A percentile compares a stretch with the other conserved stretches of the same genome.
These are phyloP conservation scores for Helogale parvula DNA, from an alignment of 2,113 vertebrate genomes.

Conservation along the genomic window DNA sequence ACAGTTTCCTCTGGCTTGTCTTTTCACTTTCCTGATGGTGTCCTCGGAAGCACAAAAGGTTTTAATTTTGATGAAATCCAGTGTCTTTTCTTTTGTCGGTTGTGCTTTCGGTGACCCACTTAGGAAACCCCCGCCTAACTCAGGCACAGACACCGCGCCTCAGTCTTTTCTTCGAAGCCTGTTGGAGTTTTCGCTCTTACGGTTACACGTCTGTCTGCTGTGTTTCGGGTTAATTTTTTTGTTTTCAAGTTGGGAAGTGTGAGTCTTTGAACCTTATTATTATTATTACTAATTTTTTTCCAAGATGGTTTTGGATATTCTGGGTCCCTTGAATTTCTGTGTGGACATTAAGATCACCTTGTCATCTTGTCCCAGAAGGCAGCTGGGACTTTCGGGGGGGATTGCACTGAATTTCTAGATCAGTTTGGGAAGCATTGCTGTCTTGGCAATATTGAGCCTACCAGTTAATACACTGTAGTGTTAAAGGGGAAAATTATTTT, in stretches of 20 bases:
- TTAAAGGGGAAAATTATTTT: constrained; percentile 35
- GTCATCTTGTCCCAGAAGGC: not conserved
- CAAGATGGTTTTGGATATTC: not conserved
- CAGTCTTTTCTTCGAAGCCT: not conserved
- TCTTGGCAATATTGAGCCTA: not conserved
- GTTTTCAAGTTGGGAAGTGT: constrained; percentile 5
- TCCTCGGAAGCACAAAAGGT: constrained; percentile 2
- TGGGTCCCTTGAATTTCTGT: not conserved
- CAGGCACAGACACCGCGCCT: not conserved
- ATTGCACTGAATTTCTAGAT: not conserved
- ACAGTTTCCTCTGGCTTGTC: not conserved
- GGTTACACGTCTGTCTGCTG: not conserved
- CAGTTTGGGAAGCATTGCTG: not conserved
- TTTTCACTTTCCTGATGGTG: not conserved
- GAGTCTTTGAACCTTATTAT: not conserved
- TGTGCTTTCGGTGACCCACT: not conserved
- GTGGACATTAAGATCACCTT: not conserved
- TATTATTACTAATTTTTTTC: not conserved
- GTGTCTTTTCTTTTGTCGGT: not conserved
- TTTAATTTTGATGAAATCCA: constrained; percentile 1
- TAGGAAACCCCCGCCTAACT: not conserved
- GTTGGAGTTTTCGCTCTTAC: not conserved
- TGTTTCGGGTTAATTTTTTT: not conserved
- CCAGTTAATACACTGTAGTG: not conserved
- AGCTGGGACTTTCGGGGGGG: not conserved